Base-by-base conservation (phyloP, 2,113 vertebrate genomes). In the Sitta europaea region DNA sequence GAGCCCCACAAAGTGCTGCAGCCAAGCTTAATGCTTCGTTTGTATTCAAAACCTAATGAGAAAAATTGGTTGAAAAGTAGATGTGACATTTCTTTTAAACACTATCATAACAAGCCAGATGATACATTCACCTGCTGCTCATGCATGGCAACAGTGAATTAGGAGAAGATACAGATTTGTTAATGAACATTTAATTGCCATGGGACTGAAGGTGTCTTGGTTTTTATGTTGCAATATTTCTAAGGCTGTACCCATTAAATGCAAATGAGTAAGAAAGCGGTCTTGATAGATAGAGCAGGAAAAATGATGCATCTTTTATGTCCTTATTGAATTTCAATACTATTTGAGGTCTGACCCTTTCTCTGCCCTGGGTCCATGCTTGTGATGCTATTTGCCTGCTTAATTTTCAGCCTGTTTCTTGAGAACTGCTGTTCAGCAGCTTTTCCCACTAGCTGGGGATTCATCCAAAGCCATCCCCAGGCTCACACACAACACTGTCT, bases 351-450 rank as follows among this genome's bases (percentile, higher is more conserved):
- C 98, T 98, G 98, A 98, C 98, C 98, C 98, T 99, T 98, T 97
- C 95, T 98, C 98, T 98, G 94, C 98, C 98, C 98, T 98, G 97
- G 42, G 96, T 99, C 98, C 95, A 98, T 98, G 97, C 98, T 98
- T 97, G 97, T 98, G 98, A 98, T 98, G 98, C 98, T 98, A 40
- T 98, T 88, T 99, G 97, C 97, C 98, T 98, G 98, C 98, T 98
- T 98, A 98, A 97, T 99, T 98, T 98, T 98, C 98, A 86, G 98
- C 98, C 68, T 98, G 58, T 99, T 99, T 97, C 98, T 98, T 97
- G 98, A 98, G 42, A 88, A 61, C 14, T 53, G 22, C 61, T 77
- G 58, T n/a, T 89, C 53, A 85, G 54, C 51, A 65, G 58, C 42
- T 86, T 92, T 66, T 83, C 36, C 47, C n/a, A n/a, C 33, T 75